Conservation (phyloP, 64 coral and sea anemone genomes). For the Platygyra sinensis region DNA sequence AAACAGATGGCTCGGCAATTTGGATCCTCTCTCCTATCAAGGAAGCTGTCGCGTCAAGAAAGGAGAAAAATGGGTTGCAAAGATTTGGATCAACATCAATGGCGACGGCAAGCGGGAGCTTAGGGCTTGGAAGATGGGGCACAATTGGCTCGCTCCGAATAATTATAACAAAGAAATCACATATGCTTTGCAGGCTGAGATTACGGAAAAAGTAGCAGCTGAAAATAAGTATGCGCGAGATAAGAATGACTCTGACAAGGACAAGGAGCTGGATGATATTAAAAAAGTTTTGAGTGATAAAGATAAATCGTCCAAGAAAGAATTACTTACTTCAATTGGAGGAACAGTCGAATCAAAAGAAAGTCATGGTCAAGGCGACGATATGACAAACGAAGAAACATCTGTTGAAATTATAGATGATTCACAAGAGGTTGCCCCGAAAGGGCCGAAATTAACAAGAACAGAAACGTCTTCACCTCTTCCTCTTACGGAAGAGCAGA, state of each 20-base stretch:
- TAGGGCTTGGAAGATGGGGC: slow-evolving; percentile 78
- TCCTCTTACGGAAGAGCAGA: slow-evolving; percentile 75
- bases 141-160: slow-evolving; percentile 81
- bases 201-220: slow-evolving; percentile 1
- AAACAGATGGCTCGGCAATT: slow-evolving; percentile 70
- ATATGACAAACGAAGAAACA: neutral
- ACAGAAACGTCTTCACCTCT: slow-evolving; percentile 66
- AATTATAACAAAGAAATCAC: slow-evolving; percentile 80
- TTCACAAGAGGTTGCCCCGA: neutral
- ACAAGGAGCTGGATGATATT: neutral
- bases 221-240: slow-evolving; percentile 73
- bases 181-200: slow-evolving; percentile 35
- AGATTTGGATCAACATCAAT: slow-evolving; percentile 85
- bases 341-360: neutral
- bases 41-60: slow-evolving; percentile 78
- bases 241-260: slow-evolving; percentile 31
- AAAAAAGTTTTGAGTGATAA: neutral
- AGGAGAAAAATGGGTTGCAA: slow-evolving; percentile 94
- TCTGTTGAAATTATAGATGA: neutral
- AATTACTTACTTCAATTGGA: slow-evolving; percentile 5
- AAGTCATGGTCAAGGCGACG: neutral
- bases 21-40: slow-evolving; percentile 83
- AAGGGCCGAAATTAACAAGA: slow-evolving; percentile 37
- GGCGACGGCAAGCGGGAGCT: slow-evolving; percentile 82
- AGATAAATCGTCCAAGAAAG: neutral